Percentiles rank a stretch among this genome's conserved stretches.
Conservation (phyloP, 2,797 vertebrate genomes). For the Leuciscus waleckii region DNA sequence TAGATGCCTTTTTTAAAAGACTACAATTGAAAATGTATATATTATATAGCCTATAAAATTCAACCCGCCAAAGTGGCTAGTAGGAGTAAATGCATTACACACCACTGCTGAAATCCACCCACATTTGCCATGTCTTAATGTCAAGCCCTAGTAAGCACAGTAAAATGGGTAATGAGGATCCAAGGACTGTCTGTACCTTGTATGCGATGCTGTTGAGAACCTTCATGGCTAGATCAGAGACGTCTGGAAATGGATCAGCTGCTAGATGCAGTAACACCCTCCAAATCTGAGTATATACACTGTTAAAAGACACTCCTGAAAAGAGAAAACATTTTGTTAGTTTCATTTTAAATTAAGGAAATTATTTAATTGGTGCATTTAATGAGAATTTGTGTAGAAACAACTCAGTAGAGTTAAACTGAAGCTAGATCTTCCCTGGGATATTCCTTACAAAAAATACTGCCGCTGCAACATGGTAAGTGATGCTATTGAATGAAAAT, state of each 20-base stretch:
- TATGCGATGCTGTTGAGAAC: conserved; percentile 97
- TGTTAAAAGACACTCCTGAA: conserved; percentile 96
- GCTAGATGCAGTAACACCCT: conserved; percentile 94
- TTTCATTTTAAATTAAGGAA: not conserved
- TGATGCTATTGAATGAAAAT: not conserved
- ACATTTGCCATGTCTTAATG: no score
- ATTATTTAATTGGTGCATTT: not conserved
- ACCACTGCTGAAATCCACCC: no score
- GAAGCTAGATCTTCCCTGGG: not conserved
- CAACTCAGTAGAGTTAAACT: not conserved
- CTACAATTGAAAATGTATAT: no score
- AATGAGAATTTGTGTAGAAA: not conserved
- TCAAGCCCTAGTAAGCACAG: not conserved
- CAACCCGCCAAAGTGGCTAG: no score
- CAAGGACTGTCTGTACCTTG: conserved; percentile 80
- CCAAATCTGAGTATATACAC: conserved; percentile 99
- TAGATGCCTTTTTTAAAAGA: no score
- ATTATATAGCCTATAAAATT: no score
- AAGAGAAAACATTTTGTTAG: conserved; percentile 8
- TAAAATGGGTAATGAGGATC: not conserved
- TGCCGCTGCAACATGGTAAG: not conserved
- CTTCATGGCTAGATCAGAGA: conserved; percentile 96
- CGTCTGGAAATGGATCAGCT: conserved; percentile 94
- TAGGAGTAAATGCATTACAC: no score
- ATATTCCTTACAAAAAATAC: not conserved